Evolutionary conservation across 2,113 vertebrate genomes (phyloP), one percentile per base, ranked within the genome.

Genomic region (Labeo rohita): DNA sequence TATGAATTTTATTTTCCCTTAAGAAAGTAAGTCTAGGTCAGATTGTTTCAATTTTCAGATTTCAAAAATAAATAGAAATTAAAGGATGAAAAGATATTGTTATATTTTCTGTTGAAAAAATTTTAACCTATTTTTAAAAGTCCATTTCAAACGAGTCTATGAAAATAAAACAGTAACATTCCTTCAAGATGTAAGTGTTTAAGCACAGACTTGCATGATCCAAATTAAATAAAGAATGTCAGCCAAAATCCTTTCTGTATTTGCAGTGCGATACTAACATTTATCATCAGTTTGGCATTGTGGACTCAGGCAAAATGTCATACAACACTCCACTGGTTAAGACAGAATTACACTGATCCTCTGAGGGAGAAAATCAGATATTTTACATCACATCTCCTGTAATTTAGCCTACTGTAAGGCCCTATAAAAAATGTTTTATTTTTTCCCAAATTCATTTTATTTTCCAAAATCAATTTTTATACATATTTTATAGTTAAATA

Each of bases 241-340:
- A 74, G 72, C 43, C 43, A 11, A 8, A 74, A 74, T 74, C 39
- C 36, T 45, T 72, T 45, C 68, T 21, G 68, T 21, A 10, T 65
- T 65, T 68, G 28, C 65, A 15, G 65, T 68, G 12, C 28, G 6
- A 68, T 49, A 12, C 72, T 23, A 74, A 47, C 43, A 47, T 49
- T 74, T 23, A 74, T 74, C 43, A 23, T 74, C 72, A 10, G 43
- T n/a, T 47, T 12, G 72, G 49, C 2, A 74, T 74, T 74, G 49
- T 47, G 21, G 70, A 74, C 15, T 47, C 43, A n/a, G 70, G 43
- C 72, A 74, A 10, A 74, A 74, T 49, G 43, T 45, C 72, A 74
- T 49, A 47, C 15, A 43, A 13, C 43, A 23, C 16, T n/a, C 8
- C 21, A n/a, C 3, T 49, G 4, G 72, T 47, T 39, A 23, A 47